Percentiles rank a stretch among this genome's conserved stretches.
These are phyloP conservation scores for Mus pahari DNA, from an alignment of 2,113 vertebrate genomes.

Conservation along the genomic window DNA sequence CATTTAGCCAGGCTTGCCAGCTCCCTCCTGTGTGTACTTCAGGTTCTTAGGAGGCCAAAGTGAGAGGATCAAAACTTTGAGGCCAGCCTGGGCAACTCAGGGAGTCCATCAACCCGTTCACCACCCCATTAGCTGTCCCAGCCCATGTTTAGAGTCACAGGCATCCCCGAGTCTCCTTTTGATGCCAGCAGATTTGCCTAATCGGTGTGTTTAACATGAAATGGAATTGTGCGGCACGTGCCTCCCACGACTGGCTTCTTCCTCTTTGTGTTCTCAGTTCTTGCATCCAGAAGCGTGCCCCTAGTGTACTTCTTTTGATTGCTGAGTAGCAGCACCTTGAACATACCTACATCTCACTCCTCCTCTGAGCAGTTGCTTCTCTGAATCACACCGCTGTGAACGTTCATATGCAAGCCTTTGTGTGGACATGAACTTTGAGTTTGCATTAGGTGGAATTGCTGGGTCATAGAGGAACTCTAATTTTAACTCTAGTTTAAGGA, in stretches of 20 bases:
- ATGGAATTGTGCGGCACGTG: background rate
- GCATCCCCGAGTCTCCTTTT: background rate
- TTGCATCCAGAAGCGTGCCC: background rate
- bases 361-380: background rate
- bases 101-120: background rate
- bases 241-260: background rate
- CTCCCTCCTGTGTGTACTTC: background rate
- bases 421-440: background rate
- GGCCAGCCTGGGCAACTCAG: background rate
- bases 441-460: background rate
- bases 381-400: background rate
- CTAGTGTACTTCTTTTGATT: background rate
- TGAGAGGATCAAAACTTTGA: background rate
- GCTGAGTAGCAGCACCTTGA: background rate
- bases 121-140: background rate
- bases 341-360: background rate
- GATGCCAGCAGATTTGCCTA: background rate
- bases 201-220: background rate
- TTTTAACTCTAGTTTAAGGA: conserved; percentile 45
- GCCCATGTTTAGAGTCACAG: background rate
- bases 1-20: background rate
- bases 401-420: background rate
- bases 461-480: background rate
- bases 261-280: background rate
- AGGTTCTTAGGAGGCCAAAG: background rate